These are phyloP conservation scores for Anabacerthia variegaticeps DNA, from an alignment of 2,797 vertebrate genomes.

Conservation along the genomic window DNA sequence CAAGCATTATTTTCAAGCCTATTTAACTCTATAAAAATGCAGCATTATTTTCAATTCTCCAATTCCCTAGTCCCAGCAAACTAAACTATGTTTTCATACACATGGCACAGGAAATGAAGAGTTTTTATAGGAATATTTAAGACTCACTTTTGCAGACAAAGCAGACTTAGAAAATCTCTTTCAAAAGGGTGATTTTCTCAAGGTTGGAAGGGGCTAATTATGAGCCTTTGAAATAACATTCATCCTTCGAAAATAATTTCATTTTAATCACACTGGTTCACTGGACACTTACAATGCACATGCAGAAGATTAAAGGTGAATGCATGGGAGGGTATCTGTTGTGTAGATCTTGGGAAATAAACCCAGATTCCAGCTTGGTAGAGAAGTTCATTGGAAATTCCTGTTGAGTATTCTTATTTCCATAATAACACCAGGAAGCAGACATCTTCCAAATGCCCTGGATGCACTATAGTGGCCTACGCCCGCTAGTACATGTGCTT, in stretches of 20 bases:
- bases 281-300: background rate
- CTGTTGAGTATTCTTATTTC: conserved; percentile 7
- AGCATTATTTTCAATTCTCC: conserved; percentile 28
- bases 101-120: conserved; percentile 18
- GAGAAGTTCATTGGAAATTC: background rate
- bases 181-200: background rate
- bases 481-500: background rate
- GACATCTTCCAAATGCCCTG: background rate
- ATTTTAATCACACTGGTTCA: background rate
- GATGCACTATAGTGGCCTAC: background rate
- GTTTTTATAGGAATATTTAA: conserved; percentile 29
- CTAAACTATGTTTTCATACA: background rate
- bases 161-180: background rate
- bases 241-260: background rate
- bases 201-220: background rate
- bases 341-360: background rate
- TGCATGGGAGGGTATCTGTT: background rate
- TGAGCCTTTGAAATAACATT: background rate
- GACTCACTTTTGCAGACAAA: conserved; percentile 36
- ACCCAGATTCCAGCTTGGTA: background rate
- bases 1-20: conserved; percentile 22
- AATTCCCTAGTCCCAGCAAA: background rate
- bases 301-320: background rate
- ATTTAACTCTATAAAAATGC: background rate
- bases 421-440: conserved; percentile 3